Evolutionary conservation across 2,888 invertebrate genomes (phyloP).

Genomic region (Mylabris sibirica): DNA sequence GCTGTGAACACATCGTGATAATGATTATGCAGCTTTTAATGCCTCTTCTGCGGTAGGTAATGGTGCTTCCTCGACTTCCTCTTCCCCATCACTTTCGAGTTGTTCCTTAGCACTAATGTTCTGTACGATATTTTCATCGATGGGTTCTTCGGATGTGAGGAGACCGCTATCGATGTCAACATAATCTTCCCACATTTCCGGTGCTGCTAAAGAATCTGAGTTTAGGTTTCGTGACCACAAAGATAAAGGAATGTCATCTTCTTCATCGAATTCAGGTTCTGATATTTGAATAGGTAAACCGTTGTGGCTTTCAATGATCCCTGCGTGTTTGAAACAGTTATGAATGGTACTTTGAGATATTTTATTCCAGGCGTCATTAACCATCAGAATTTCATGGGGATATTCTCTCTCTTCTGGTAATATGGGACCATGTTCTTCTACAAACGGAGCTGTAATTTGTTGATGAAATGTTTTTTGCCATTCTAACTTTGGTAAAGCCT

Average conservation of each 20-base stretch:
- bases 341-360: slow-evolving; percentile 30
- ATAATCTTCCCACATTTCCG: slow-evolving; percentile 24
- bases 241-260: slow-evolving; percentile 29
- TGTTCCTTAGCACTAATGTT: slow-evolving; percentile 25
- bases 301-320: slow-evolving; percentile 28
- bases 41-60: slow-evolving; percentile 32
- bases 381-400: slow-evolving; percentile 29
- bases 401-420: no score
- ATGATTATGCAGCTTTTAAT: slow-evolving; percentile 27
- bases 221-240: slow-evolving; percentile 25
- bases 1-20: slow-evolving; percentile 27
- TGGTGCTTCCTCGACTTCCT: slow-evolving; percentile 31
- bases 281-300: slow-evolving; percentile 24
- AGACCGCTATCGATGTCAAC: slow-evolving; percentile 30
- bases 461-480: no score
- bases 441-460: no score
- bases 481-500: no score
- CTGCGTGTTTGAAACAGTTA: slow-evolving; percentile 31
- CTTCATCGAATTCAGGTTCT: slow-evolving; percentile 30
- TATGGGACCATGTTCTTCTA: no score
- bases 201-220: slow-evolving; percentile 26
- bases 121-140: slow-evolving; percentile 35
- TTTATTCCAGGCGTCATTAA: slow-evolving; percentile 30
- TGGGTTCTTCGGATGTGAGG: slow-evolving; percentile 28
- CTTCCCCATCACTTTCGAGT: slow-evolving; percentile 31